Percentiles rank a stretch among this genome's conserved stretches.
phyloP scores from a whole-genome alignment of 2,888 invertebrate genomes.

The Pyrgus malvae region DNA sequence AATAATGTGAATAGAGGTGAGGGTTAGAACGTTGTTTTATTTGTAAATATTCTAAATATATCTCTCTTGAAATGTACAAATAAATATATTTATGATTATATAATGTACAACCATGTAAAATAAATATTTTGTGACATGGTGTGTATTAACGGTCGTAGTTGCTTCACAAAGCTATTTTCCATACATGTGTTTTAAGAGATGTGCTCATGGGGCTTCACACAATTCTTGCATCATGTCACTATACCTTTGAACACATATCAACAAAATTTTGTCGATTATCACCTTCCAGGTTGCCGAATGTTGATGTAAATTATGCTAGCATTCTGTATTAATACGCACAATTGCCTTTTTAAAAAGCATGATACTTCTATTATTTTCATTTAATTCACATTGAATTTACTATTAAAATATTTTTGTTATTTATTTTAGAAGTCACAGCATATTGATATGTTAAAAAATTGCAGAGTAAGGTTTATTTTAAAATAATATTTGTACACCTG shows the following conservation, averaged over 20 bases:
- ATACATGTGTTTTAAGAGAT: slow-evolving; percentile 49
- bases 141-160: slow-evolving; percentile 49
- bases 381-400: too few species aligned
- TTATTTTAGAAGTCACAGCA: too few species aligned
- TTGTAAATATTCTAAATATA: slow-evolving; percentile 71
- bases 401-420: too few species aligned
- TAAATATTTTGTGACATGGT: slow-evolving; percentile 79
- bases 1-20: slow-evolving; percentile 63
- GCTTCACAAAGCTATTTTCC: slow-evolving; percentile 61
- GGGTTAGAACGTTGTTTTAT: slow-evolving; percentile 64
- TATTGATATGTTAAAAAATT: too few species aligned
- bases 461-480: too few species aligned
- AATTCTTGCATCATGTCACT: slow-evolving; percentile 72
- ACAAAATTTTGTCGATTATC: slow-evolving; percentile 49
- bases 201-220: slow-evolving; percentile 64
- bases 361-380: too few species aligned
- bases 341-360: too few species aligned
- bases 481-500: too few species aligned
- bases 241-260: slow-evolving; percentile 63
- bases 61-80: slow-evolving; percentile 76
- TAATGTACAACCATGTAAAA: slow-evolving; percentile 65
- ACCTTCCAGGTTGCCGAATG: slow-evolving; percentile 35
- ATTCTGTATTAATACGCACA: slow-evolving; percentile 57
- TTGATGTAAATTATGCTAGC: slow-evolving; percentile 34
- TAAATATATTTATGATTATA: slow-evolving; percentile 69